Conservation (phyloP, 2,888 invertebrate genomes). For the Sphaerophoria taeniata region DNA sequence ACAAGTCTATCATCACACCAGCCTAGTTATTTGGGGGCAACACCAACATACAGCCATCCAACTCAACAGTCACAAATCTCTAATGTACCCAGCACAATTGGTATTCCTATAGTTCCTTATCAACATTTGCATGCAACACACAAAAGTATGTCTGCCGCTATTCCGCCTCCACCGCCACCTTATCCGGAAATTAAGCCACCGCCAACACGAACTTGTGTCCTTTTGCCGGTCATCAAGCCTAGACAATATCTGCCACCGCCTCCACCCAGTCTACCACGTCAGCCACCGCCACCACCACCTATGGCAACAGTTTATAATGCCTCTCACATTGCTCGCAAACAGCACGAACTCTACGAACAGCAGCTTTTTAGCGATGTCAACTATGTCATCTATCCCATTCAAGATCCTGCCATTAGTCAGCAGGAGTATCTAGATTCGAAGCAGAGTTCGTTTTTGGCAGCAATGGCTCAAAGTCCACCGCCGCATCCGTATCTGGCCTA, state of each 20-base stretch:
- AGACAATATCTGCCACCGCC: conserved; percentile 86
- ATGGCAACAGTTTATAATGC: conserved; percentile 89
- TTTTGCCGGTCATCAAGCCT: conserved; percentile 86
- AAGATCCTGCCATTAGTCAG: conserved; percentile 94
- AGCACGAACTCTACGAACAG: conserved; percentile 94
- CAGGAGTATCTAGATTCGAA: conserved; percentile 96
- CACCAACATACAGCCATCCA: conserved; percentile 80
- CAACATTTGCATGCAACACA: conserved; percentile 85
- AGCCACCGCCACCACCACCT: conserved; percentile 86
- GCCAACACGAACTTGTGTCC: conserved; percentile 84
- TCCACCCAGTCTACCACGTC: conserved; percentile 86
- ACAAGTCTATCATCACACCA: conserved; percentile 76
- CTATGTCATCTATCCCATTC: conserved; percentile 95
- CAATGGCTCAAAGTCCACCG: conserved; percentile 86
- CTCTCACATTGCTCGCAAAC: conserved; percentile 88
- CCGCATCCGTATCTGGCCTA: conserved; percentile 84
- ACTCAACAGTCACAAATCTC: conserved; percentile 70
- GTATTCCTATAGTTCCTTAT: conserved; percentile 83
- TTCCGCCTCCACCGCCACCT: conserved; percentile 80
- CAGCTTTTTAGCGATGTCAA: conserved; percentile 96
- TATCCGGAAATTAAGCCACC: conserved; percentile 84
- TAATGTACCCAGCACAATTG: conserved; percentile 79
- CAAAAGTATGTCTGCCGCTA: conserved; percentile 85
- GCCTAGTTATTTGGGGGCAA: conserved; percentile 75
- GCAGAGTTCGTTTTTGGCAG: conserved; percentile 86